Percentiles rank a stretch among this genome's conserved stretches.
Evolutionary conservation across 1,140 invertebrate species (phyloP).

Genomic region (Drosophila rhopaloa): DNA sequence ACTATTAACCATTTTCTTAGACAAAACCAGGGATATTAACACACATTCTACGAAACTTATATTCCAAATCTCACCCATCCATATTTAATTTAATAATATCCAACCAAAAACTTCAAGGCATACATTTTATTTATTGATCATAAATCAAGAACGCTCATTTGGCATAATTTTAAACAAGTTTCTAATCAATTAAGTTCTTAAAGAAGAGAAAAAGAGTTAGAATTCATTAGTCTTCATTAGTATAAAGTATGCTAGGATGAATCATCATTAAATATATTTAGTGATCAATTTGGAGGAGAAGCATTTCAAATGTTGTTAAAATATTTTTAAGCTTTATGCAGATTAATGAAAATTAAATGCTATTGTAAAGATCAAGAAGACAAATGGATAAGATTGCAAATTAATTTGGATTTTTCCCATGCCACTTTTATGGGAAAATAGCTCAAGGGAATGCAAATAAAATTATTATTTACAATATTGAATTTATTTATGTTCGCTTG

Average conservation of each 20-base stretch:
- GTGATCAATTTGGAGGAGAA: not conserved
- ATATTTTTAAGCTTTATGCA: not conserved
- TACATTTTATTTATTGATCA: conserved; percentile 11
- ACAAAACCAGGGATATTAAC: too few relatives aligned
- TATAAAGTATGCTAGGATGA: conserved; percentile 17
- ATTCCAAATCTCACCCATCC: not conserved
- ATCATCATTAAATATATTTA: conserved; percentile 22
- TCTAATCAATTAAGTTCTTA: conserved; percentile 23
- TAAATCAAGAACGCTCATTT: conserved; percentile 11
- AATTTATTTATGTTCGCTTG: too few relatives aligned
- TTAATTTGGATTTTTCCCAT: too few relatives aligned
- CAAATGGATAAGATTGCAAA: not conserved
- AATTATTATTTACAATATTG: too few relatives aligned
- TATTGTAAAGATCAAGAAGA: not conserved
- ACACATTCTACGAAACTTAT: not conserved
- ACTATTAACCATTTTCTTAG: not conserved
- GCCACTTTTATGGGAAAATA: too few relatives aligned
- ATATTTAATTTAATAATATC: conserved; percentile 21
- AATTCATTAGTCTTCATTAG: conserved; percentile 39
- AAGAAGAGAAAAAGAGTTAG: not conserved
- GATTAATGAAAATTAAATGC: not conserved
- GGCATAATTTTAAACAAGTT: conserved; percentile 41
- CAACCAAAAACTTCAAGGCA: conserved; percentile 1
- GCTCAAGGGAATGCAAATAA: too few relatives aligned
- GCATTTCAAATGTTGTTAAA: not conserved